Base-by-base conservation (phyloP, 2,888 invertebrate species). In the Capitulum mitella region DNA sequence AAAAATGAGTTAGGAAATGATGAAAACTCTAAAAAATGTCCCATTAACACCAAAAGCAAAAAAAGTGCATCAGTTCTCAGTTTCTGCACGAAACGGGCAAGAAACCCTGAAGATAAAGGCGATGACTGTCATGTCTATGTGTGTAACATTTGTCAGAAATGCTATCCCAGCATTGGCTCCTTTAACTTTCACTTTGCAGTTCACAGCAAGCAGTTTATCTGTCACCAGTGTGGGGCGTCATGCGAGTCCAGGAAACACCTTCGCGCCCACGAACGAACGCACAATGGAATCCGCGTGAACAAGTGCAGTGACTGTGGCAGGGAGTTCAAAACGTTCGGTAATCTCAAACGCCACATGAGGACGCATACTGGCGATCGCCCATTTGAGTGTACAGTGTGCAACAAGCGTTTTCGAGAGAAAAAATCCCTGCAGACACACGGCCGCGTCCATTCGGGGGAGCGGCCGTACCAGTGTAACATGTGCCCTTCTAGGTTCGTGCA, bases 371-470 rank as follows among this genome's bases (percentile, higher is more conserved):
- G 12, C 12, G 43, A 43, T 12, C 43, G 43, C 43, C 43, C 43
- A 43, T 43, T 43, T 43, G 26, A 64, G 34, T 64, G 64, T 14
- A 14, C 64, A 1, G 26, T 10, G 19, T 64, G 64, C 34, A n/a
- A n/a, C 5, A 64, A 82, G n/a, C 79, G 83, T 29, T 84, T 84
- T 61, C 83, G 83, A 3, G 84, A 84, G 80, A 84, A 84, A 79
- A 84, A 84, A 77, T 83, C 83, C 64, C 82, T 84, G 16, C 83
- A 82, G 77, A 83, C 83, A 3, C 84, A 84, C 77, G 82, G 83
- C 82, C 80, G 86, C 43, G 82, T 83, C 26, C 86, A 86, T 81
- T 86, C 85, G 29, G 86, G 86, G 8, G 86, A 86, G 81, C 83
- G 83, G 77, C 86, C 86, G 43, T 86, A 84, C 82, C 83, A 83